Percentiles rank a stretch among this genome's conserved stretches.
Conservation (phyloP, 2,113 vertebrate species). For the Silurus asotus region DNA sequence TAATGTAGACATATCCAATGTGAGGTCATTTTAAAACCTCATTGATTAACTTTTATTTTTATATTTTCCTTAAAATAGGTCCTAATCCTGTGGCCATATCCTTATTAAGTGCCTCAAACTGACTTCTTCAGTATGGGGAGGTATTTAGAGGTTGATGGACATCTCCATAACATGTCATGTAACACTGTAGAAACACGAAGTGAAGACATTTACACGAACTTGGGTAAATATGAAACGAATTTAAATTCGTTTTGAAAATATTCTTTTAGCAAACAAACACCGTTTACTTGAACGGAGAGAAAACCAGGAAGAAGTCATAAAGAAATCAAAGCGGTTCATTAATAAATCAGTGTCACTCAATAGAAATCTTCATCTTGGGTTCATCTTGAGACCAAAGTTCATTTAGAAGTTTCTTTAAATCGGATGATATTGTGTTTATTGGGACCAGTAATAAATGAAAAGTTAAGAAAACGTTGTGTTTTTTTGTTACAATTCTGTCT, state of each 20-base stretch:
- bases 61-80: neutral
- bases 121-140: neutral
- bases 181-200: neutral
- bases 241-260: neutral
- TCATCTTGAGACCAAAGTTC: neutral
- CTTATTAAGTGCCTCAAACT: slow-evolving; percentile 27
- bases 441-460: neutral
- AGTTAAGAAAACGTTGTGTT: neutral
- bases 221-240: neutral
- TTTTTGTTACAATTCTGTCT: neutral
- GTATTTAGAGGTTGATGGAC: neutral
- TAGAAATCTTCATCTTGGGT: neutral
- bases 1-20: too few relatives aligned
- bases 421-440: neutral
- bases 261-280: too few relatives aligned
- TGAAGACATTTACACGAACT: neutral
- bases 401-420: neutral
- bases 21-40: neutral
- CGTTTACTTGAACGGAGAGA: too few relatives aligned
- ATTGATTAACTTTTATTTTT: neutral
- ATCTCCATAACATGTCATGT: neutral
- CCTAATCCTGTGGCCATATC: neutral
- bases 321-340: neutral
- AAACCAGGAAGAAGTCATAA: too few relatives aligned
- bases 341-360: neutral